Conservation (phyloP, 2,113 vertebrate species). For the Paramormyrops kingsleyae region DNA sequence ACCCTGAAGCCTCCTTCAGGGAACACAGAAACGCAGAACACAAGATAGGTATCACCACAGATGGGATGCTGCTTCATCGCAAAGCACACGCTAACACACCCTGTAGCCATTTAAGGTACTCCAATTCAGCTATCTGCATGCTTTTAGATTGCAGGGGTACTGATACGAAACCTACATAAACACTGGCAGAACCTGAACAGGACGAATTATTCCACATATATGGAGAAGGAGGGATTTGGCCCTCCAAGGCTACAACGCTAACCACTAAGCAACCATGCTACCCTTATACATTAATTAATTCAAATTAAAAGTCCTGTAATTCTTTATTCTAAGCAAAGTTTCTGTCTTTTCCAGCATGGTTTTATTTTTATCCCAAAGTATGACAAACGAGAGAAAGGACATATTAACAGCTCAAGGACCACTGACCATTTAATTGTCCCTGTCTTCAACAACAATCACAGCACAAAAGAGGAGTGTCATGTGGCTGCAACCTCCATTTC, state of each 20-base stretch:
- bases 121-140: not conserved
- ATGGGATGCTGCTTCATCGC: not conserved
- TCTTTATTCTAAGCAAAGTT: not conserved
- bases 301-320: not conserved
- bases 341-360: not conserved
- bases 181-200: not conserved
- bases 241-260: not conserved
- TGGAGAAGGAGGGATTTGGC: not conserved
- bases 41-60: not conserved
- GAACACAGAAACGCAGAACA: not conserved
- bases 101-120: not conserved
- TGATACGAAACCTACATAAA: not conserved
- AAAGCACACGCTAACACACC: not conserved
- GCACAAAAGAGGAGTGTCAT: conserved; percentile 24
- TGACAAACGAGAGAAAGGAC: not conserved
- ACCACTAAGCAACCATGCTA: not conserved
- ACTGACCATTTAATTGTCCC: conserved; percentile 38
- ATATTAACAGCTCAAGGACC: not conserved
- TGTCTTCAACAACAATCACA: conserved; percentile 30
- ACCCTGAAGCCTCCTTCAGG: not conserved
- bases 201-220: not conserved
- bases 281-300: not conserved
- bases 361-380: not conserved
- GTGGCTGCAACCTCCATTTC: conserved; percentile 27
- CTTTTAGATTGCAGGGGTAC: not conserved